Evolutionary conservation across 2,113 vertebrate genomes (phyloP).

Genomic region (Pardalotus punctatus): DNA sequence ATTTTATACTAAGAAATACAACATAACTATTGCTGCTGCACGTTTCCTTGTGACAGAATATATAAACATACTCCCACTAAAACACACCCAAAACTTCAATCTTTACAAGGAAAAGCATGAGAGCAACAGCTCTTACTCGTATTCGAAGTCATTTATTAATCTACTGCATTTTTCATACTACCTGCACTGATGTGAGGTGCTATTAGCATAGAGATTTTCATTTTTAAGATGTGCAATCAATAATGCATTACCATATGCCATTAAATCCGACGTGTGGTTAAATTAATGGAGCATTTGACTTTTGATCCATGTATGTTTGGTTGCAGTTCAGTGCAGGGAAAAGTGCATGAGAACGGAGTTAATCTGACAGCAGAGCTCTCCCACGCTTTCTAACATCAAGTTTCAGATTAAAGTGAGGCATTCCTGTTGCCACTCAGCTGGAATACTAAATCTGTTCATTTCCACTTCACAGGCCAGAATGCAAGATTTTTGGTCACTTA

Average conservation of each 20-base stretch:
- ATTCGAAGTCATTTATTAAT: neutral
- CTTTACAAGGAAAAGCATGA: neutral
- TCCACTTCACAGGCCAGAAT: slow-evolving; percentile 34
- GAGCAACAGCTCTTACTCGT: neutral
- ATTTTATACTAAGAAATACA: neutral
- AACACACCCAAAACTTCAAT: neutral
- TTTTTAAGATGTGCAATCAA: slow-evolving; percentile 61
- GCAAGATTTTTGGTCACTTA: slow-evolving; percentile 14
- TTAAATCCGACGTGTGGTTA: slow-evolving; percentile 42
- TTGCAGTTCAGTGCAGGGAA: slow-evolving; percentile 53
- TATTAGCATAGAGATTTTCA: slow-evolving; percentile 54
- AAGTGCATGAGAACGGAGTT: slow-evolving; percentile 20
- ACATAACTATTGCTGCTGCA: neutral
- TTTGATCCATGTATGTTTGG: slow-evolving; percentile 49
- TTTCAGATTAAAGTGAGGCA: slow-evolving; percentile 41
- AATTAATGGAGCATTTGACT: slow-evolving; percentile 64
- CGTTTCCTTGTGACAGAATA: neutral
- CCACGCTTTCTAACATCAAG: neutral
- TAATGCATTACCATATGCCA: slow-evolving; percentile 51
- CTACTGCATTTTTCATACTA: neutral
- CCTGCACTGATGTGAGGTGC: neutral
- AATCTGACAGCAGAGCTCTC: slow-evolving; percentile 58
- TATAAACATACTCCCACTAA: slow-evolving; percentile 6
- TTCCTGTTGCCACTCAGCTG: slow-evolving; percentile 34
- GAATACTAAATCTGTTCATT: slow-evolving; percentile 48